phyloP scores from a whole-genome alignment of 2,888 invertebrate species.

The Biston betularia region DNA sequence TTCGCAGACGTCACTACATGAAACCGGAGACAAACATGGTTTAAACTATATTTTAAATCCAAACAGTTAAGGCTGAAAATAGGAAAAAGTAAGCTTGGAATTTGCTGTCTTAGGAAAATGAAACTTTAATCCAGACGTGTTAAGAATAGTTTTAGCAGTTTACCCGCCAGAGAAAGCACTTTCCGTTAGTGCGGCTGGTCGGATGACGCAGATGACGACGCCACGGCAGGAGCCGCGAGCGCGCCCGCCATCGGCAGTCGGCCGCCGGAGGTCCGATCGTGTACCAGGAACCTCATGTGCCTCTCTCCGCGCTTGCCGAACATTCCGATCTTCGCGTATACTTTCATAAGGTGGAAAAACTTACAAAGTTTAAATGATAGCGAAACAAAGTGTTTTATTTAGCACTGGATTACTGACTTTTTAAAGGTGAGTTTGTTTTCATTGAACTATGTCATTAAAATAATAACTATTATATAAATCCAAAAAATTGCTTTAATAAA shows the following conservation, averaged over 20 bases:
- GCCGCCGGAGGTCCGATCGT: constrained; percentile 70
- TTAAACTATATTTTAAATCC: constrained; percentile 56
- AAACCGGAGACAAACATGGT: constrained; percentile 42
- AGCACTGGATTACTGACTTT: constrained; percentile 30
- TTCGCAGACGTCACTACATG: constrained; percentile 66
- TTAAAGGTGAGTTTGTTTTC: constrained; percentile 32
- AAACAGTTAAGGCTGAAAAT: constrained; percentile 63
- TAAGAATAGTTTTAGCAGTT: constrained; percentile 63
- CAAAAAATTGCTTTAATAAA: too few relatives aligned
- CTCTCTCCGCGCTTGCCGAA: constrained; percentile 48
- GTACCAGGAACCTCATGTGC: constrained; percentile 60
- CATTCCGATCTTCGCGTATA: constrained; percentile 57
- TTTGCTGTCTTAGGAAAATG: constrained; percentile 45
- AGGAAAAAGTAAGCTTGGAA: constrained; percentile 32
- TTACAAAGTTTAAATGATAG: constrained; percentile 42
- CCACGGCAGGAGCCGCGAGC: constrained; percentile 52
- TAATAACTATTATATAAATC: not conserved
- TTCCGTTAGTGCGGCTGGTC: constrained; percentile 75
- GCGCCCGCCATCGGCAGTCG: constrained; percentile 60
- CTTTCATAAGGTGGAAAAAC: constrained; percentile 41
- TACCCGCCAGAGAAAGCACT: constrained; percentile 80
- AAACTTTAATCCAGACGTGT: constrained; percentile 59
- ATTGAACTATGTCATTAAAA: not conserved
- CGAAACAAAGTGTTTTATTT: constrained; percentile 34
- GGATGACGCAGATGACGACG: constrained; percentile 80